These are phyloP conservation scores for Astreopora myriophthalma DNA, from an alignment of 64 coral and sea anemone species.

Conservation along the genomic window DNA sequence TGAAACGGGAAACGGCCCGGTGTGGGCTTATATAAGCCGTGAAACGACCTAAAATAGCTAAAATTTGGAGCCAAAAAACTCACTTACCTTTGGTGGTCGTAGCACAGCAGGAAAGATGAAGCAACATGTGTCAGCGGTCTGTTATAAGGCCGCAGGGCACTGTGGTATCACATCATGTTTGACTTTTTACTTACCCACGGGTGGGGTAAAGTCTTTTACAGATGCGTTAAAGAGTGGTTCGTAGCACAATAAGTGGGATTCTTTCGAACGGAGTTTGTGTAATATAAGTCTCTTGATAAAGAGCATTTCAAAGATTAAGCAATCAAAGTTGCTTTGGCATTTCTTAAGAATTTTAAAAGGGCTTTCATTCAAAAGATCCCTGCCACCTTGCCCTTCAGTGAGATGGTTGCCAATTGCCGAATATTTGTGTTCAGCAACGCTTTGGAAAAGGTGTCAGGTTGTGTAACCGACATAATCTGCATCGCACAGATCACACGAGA, in stretches of 20 bases:
- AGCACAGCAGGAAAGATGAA: neutral
- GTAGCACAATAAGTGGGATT: neutral
- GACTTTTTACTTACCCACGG: too few species aligned
- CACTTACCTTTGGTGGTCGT: neutral
- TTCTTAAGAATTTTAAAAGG: conserved; percentile 37
- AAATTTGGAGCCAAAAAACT: too few species aligned
- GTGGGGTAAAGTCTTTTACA: neutral
- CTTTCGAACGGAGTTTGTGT: neutral
- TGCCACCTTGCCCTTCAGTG: neutral
- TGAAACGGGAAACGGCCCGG: too few species aligned
- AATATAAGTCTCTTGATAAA: conserved; percentile 5
- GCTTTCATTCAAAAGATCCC: conserved; percentile 26
- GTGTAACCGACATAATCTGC: too few species aligned
- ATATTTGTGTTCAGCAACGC: too few species aligned
- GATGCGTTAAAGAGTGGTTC: neutral
- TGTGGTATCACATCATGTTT: too few species aligned
- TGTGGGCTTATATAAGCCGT: too few species aligned
- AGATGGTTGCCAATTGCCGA: neutral
- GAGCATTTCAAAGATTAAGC: conserved; percentile 12
- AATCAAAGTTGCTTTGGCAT: conserved; percentile 29
- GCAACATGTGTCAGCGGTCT: neutral
- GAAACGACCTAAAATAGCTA: too few species aligned
- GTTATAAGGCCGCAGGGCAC: too few species aligned
- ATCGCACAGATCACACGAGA: too few species aligned
- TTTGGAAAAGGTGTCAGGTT: too few species aligned